Conservation (phyloP, 2,797 vertebrate genomes). For the Poecilia wingei region DNA sequence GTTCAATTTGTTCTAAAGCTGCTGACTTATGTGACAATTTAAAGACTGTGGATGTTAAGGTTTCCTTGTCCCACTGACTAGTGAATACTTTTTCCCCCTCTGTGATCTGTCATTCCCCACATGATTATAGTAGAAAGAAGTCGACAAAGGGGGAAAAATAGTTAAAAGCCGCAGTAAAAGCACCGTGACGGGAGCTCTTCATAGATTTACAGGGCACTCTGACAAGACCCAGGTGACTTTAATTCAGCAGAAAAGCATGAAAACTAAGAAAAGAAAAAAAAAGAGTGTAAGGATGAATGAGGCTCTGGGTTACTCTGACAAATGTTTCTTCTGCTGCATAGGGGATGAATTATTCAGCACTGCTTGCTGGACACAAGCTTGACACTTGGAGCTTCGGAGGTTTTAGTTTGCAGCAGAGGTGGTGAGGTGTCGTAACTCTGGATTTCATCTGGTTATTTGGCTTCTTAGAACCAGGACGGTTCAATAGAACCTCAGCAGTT, state of each 20-base stretch:
- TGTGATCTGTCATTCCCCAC: conserved; percentile 74
- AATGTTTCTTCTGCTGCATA: conserved; percentile 55
- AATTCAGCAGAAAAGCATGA: conserved; percentile 51
- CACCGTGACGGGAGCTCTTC: conserved; percentile 54
- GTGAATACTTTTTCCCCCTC: conserved; percentile 61
- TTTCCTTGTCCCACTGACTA: conserved; percentile 79
- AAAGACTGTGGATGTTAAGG: conserved; percentile 81
- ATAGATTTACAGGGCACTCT: conserved; percentile 57
- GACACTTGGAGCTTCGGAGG: conserved; percentile 25
- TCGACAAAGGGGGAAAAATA: conserved; percentile 22
- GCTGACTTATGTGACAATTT: conserved; percentile 84
- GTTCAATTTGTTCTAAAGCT: conserved; percentile 86
- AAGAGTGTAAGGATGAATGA: conserved; percentile 39
- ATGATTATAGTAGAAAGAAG: conserved; percentile 49
- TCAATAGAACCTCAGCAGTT: background rate
- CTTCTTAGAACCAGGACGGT: background rate
- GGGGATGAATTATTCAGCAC: conserved; percentile 67
- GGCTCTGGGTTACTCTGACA: conserved; percentile 47
- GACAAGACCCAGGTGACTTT: conserved; percentile 55
- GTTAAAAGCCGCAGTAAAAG: conserved; percentile 58
- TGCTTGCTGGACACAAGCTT: conserved; percentile 41
- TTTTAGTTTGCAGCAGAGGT: conserved; percentile 33
- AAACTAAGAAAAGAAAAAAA: conserved; percentile 35
- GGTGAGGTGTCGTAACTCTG: conserved; percentile 1
- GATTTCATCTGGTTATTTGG: conserved; percentile 8